Evolutionary conservation across 2,797 vertebrate species (phyloP).

Genomic region (Syngnathus rostellatus): DNA sequence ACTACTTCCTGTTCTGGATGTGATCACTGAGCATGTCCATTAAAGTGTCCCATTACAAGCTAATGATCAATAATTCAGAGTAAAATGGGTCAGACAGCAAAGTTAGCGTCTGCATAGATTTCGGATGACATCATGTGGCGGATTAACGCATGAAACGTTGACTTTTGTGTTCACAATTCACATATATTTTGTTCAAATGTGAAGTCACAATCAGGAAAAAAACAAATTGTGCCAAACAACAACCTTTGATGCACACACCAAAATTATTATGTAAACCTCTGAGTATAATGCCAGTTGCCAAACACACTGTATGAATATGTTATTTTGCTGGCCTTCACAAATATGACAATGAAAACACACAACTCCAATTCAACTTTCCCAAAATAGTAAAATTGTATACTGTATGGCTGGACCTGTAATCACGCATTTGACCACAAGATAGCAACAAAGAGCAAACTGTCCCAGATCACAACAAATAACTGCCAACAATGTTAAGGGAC

Average conservation of each 20-base stretch:
- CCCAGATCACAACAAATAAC: background rate
- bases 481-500: background rate
- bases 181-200: background rate
- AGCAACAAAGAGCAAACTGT: background rate
- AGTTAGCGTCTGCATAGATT: conserved; percentile 16
- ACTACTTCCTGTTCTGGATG: conserved; percentile 15
- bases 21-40: conserved; percentile 33
- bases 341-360: background rate
- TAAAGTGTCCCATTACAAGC: conserved; percentile 44
- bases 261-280: background rate
- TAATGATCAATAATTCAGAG: conserved; percentile 54
- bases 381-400: background rate
- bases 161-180: background rate
- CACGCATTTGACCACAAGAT: background rate
- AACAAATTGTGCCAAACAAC: no score
- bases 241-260: no score
- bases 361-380: background rate
- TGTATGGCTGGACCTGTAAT: background rate
- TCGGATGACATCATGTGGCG: conserved; percentile 37
- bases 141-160: conserved; percentile 5
- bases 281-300: background rate
- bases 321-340: background rate
- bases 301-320: background rate
- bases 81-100: conserved; percentile 34
- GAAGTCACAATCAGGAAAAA: conserved; percentile 5